phyloP scores from a whole-genome alignment of 2,888 invertebrate genomes.

The Meloe dianella region DNA sequence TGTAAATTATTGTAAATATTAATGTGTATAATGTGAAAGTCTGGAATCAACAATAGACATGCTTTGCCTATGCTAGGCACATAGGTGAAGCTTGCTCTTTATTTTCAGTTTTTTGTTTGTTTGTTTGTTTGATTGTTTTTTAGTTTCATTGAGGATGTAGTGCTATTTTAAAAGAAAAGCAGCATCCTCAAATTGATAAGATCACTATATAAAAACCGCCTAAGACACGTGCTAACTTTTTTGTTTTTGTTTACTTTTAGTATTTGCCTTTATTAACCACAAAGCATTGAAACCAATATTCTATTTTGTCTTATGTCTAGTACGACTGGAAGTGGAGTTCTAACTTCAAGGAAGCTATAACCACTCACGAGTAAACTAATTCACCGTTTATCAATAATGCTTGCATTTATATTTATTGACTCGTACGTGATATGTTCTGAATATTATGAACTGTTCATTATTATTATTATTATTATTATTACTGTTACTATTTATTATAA shows the following conservation, averaged over 20 bases:
- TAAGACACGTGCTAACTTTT: not conserved
- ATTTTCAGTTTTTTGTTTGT: not conserved
- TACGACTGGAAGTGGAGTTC: constrained; percentile 96
- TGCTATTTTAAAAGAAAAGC: not conserved
- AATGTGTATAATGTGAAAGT: constrained; percentile 13
- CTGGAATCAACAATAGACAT: not conserved
- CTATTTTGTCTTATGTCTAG: constrained; percentile 63
- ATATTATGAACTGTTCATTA: constrained; percentile 59
- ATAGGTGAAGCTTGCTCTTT: not conserved
- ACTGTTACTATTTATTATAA: constrained; percentile 56
- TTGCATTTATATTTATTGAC: constrained; percentile 57
- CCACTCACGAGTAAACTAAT: constrained; percentile 81
- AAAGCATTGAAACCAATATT: constrained; percentile 45
- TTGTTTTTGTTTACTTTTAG: not conserved
- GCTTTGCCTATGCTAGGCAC: not conserved
- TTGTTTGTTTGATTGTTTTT: too few relatives aligned
- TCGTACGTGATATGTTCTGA: constrained; percentile 60
- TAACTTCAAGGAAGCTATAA: constrained; percentile 96
- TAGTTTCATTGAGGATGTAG: not conserved
- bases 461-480: constrained; percentile 47
- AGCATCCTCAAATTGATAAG: not conserved
- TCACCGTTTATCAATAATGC: constrained; percentile 61
- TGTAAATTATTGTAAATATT: constrained; percentile 26
- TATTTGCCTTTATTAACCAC: constrained; percentile 20
- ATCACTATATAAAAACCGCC: not conserved